Base-by-base conservation (phyloP, 2,888 invertebrate genomes). In the Apocheima hispidaria region DNA sequence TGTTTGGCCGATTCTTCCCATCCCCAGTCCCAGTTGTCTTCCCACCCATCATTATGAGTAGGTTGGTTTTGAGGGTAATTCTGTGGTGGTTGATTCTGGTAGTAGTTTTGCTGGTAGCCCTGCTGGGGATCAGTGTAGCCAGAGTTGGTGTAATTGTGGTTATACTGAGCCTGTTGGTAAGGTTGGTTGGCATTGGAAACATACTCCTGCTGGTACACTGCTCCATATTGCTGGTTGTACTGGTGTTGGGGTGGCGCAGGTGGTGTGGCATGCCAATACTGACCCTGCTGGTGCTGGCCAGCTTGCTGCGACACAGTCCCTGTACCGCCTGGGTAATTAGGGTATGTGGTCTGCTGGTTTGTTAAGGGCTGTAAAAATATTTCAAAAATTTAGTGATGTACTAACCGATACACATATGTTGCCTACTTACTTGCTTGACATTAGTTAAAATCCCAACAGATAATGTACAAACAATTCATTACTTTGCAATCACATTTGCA, bases 21-120 rank as follows among this genome's bases (percentile, higher is more conserved):
- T 1, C 93, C 93, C 94, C 94, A 94, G 73, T 93, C 93, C 94
- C 94, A 94, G 49, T 89, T 89, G 43, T 89, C 91, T 64, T 89
- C 90, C 91, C 88, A 92, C 56, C 73, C 83, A 73, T 87, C 91
- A 53, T 72, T 81, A 40, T 70, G 74, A 63, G 78, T 81, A 9
- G 77, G 78, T 7, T 20, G 51, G 69, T 82, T 87, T 65, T 74
- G 84, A 18, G 78, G 67, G 65, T 86, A 89, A 67, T 83, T 87
- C 59, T 89, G 90, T 30, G 44, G 30, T n/a, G 79, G 73, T 58
- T 79, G 82, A 23, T 66, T 68, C 41, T 65, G 70, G 43, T 70
- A 70, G 33, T 54, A 70, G 14, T 58, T 65, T 28, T 69, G 72
- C 57, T 66, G 69, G 60, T 68, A 75, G 35, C 78, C 74, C 51